Base-by-base conservation (phyloP, 1,140 invertebrate genomes). In the Chrysomallon squamiferum region DNA sequence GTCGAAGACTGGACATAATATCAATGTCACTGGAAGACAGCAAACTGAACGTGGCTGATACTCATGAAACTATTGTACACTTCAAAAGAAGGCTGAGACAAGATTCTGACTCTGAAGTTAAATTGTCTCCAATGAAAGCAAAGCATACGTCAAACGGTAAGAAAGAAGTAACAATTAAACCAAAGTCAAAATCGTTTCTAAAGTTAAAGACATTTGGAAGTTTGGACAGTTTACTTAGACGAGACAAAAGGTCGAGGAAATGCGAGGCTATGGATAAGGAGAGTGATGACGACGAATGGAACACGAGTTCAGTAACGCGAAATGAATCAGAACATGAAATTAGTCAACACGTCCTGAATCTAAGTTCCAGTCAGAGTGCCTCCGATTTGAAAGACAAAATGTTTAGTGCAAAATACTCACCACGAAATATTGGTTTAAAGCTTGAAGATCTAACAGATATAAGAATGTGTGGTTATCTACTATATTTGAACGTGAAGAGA, bases 371-470 rank as follows among this genome's bases (percentile, higher is more conserved):
- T 0, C 54, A 73, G 20, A 69, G 66, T 1, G 73, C 75, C 0
- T 80, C 76, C 3, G 78, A 78, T 52, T 58, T 80, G 3, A 80
- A 77, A 63, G 72, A 77, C 41, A 72, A 66, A 63, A 29, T 78
- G 9, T 68, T 77, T 47, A 68, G 50, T 54, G 66, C 47, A 49
- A 54, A 59, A 29, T 27, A 35, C 9, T 70, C 65, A 20, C 72
- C 65, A 30, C 45, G 69, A 11, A 45, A 9, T 15, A 32, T 68
- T 2, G 73, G 56, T 6, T n/a, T 76, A 6, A 68, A 61, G 52
- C 62, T 78, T 2, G 60, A 63, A 11, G 73, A 78, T 27, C 30
- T 80, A 4, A 43, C 59, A n/a, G 69, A 74, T n/a, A 35, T 56
- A 2, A 70, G 65, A 4, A 70, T 73, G 6, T 66, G 64, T 11